A percentile compares a stretch with the other conserved stretches of the same genome.
These are phyloP conservation scores for Drosophila barbarae DNA, from an alignment of 2,888 invertebrate genomes.

Conservation along the genomic window DNA sequence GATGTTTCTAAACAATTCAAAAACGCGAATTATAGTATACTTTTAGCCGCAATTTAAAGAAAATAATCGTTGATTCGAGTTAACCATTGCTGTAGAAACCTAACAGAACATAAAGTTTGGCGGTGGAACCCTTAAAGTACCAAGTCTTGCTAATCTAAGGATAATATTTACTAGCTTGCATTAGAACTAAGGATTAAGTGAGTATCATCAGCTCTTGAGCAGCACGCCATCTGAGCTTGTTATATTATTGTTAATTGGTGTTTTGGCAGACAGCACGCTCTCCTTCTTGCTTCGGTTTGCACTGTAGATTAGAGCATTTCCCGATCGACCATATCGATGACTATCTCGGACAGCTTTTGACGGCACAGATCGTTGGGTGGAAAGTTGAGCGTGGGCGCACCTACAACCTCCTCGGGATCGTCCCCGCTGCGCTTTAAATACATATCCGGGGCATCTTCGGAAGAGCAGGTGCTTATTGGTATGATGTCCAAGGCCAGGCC, in stretches of 20 bases:
- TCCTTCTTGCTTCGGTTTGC: background rate
- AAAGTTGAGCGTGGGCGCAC: constrained; percentile 78
- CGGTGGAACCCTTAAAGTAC: constrained; percentile 19
- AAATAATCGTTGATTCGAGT: background rate
- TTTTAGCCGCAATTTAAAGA: constrained; percentile 19
- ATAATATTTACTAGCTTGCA: constrained; percentile 43
- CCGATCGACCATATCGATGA: constrained; percentile 84
- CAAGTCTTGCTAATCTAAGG: constrained; percentile 36
- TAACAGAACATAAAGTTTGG: constrained; percentile 15
- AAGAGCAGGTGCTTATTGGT: constrained; percentile 86
- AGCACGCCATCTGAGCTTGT: constrained; percentile 22
- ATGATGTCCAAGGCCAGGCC: constrained; percentile 86
- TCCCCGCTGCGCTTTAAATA: constrained; percentile 80
- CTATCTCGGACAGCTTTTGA: constrained; percentile 85
- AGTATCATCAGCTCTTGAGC: constrained; percentile 12
- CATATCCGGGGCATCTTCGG: constrained; percentile 86
- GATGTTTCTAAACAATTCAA: background rate
- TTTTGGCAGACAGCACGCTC: constrained; percentile 18
- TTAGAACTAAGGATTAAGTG: constrained; percentile 32
- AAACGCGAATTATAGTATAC: background rate
- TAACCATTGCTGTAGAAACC: constrained; percentile 25
- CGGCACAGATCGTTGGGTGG: constrained; percentile 83
- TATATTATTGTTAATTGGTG: constrained; percentile 32
- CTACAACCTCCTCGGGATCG: constrained; percentile 72
- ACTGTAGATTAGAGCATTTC: constrained; percentile 80